These are phyloP conservation scores for Myotis lucifugus DNA, from an alignment of 2,113 vertebrate genomes.

Conservation along the genomic window DNA sequence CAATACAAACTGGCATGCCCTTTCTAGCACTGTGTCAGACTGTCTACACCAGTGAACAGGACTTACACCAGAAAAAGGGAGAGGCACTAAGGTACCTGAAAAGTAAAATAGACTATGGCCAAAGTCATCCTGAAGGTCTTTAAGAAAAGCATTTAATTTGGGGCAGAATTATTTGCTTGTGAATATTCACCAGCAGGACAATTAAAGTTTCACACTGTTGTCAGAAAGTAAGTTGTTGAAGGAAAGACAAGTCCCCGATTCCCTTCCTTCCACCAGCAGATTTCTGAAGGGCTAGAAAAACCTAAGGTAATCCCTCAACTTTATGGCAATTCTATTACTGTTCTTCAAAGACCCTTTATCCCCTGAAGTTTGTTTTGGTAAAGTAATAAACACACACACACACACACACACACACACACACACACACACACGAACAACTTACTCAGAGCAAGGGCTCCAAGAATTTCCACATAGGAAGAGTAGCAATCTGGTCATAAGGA, in stretches of 20 bases:
- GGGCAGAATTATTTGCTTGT: background rate
- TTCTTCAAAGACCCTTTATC: background rate
- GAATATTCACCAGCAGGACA: background rate
- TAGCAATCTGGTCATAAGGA: background rate
- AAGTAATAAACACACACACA: background rate
- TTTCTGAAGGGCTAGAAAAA: background rate
- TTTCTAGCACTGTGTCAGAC: background rate
- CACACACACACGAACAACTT: background rate
- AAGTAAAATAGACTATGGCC: background rate
- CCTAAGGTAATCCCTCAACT: background rate
- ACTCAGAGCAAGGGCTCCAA: background rate
- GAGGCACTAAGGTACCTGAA: background rate
- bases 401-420: too few species aligned
- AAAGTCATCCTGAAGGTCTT: background rate
- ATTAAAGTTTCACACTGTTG: background rate
- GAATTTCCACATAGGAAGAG: background rate
- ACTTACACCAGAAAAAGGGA: background rate
- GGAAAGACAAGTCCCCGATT: background rate
- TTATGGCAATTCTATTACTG: background rate
- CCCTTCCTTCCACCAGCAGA: background rate
- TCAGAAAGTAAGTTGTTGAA: background rate
- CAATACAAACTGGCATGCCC: background rate
- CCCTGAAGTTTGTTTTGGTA: background rate
- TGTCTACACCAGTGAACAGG: background rate
- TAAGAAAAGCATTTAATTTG: background rate